phyloP scores from a whole-genome alignment of 2,113 vertebrate genomes.

The Leucosticte australis region DNA sequence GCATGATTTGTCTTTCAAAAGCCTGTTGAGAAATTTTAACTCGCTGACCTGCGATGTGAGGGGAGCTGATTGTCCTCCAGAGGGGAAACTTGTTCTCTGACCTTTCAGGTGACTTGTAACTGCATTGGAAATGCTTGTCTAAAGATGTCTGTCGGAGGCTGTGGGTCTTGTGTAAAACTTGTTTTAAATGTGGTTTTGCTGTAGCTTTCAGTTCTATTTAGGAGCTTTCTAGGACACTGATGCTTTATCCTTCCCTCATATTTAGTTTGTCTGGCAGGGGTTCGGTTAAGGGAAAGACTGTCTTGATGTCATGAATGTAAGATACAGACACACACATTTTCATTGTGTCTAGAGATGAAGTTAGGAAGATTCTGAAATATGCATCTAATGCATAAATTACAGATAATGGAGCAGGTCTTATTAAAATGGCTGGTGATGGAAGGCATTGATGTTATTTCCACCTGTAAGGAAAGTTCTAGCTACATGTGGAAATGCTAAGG shows the following conservation, averaged over 20 bases:
- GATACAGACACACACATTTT: conserved; percentile 49
- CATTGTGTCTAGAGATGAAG: conserved; percentile 55
- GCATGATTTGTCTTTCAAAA: conserved; percentile 58
- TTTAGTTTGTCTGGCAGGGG: conserved; percentile 42
- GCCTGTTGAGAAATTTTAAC: conserved; percentile 24
- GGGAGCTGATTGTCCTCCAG: not conserved
- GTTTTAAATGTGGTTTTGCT: conserved; percentile 53
- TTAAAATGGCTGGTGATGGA: conserved; percentile 25
- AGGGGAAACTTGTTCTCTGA: conserved; percentile 12
- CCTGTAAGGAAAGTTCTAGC: conserved; percentile 66
- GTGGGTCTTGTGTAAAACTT: conserved; percentile 40
- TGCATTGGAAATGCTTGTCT: conserved; percentile 31
- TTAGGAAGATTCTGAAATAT: conserved; percentile 73
- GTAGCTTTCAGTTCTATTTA: conserved; percentile 57
- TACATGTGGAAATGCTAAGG: conserved; percentile 79
- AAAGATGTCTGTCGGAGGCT: conserved; percentile 62
- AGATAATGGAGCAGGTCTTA: conserved; percentile 59
- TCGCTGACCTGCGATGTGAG: not conserved
- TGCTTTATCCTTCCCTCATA: conserved; percentile 73
- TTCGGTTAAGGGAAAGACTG: conserved; percentile 66
- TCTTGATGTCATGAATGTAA: conserved; percentile 37
- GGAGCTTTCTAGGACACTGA: conserved; percentile 67
- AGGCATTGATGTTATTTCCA: conserved; percentile 65
- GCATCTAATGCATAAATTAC: conserved; percentile 90
- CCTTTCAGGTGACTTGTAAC: conserved; percentile 69